phyloP scores from a whole-genome alignment of 2,888 invertebrate species.

The Balanococcus diminutus region DNA sequence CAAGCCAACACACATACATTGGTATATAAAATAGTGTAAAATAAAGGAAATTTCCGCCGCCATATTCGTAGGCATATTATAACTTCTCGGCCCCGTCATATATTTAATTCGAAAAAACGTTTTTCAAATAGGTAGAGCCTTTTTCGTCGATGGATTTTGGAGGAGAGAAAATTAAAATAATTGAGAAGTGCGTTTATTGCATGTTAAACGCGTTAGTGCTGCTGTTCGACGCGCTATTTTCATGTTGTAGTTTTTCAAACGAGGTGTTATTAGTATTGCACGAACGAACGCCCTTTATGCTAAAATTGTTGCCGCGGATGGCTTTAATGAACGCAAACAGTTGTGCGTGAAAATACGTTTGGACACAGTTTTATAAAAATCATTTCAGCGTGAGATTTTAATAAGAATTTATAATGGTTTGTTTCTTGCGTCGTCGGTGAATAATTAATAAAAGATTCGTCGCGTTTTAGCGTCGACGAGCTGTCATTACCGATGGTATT shows the following conservation, averaged over 20 bases:
- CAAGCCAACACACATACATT: neutral
- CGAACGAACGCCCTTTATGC: neutral
- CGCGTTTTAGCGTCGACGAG: neutral
- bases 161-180: conserved; percentile 7
- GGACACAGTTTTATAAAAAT: conserved; percentile 33
- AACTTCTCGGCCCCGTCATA: neutral
- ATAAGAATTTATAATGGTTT: conserved; percentile 33
- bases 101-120: neutral
- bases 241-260: neutral
- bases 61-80: neutral
- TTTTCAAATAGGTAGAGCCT: neutral
- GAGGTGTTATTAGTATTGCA: conserved; percentile 25
- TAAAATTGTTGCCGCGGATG: neutral
- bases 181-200: neutral
- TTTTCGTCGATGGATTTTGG: neutral
- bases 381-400: conserved; percentile 32
- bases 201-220: neutral
- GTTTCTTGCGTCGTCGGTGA: neutral
- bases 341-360: conserved; percentile 19
- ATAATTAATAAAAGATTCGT: conserved; percentile 26
- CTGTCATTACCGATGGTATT: neutral
- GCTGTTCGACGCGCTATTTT: neutral
- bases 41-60: neutral
- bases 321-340: conserved; percentile 16
- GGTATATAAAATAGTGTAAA: neutral